Evolutionary conservation across 2,113 vertebrate species (phyloP).

Genomic region (Ginglymostoma cirratum): DNA sequence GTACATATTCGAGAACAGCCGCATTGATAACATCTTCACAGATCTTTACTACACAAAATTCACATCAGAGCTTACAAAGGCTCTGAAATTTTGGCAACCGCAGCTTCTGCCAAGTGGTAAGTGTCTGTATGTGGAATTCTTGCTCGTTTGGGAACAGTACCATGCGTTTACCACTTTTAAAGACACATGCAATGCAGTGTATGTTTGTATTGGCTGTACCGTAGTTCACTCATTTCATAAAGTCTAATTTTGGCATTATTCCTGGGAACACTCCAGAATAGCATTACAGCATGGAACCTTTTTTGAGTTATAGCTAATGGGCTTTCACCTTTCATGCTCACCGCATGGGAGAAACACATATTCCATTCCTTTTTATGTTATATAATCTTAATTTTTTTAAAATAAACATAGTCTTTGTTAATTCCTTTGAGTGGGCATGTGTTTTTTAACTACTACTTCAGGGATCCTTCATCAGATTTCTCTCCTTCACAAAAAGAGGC

Average conservation of each 20-base stretch:
- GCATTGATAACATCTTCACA: constrained; percentile 98
- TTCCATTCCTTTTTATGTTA: background rate
- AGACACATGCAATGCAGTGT: background rate
- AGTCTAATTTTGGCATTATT: background rate
- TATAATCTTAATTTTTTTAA: background rate
- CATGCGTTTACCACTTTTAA: background rate
- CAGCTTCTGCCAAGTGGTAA: constrained; percentile 80
- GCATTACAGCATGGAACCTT: background rate
- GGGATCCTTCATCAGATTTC: background rate
- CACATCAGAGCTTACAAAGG: constrained; percentile 79
- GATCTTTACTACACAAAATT: constrained; percentile 88
- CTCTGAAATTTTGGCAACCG: constrained; percentile 81
- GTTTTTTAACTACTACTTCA: background rate
- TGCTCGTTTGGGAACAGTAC: background rate
- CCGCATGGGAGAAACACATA: background rate
- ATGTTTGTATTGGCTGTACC: background rate
- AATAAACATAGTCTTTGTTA: background rate
- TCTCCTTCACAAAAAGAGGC: background rate
- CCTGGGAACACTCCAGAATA: background rate
- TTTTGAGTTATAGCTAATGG: background rate
- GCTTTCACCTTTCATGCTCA: background rate
- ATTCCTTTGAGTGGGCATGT: background rate
- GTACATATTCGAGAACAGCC: constrained; percentile 92
- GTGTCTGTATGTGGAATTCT: constrained; percentile 42
- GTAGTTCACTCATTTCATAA: background rate